Base-by-base conservation (phyloP, 30 jellyfish, hydroid and myxozoan genomes). In the Morbakka virulenta region DNA sequence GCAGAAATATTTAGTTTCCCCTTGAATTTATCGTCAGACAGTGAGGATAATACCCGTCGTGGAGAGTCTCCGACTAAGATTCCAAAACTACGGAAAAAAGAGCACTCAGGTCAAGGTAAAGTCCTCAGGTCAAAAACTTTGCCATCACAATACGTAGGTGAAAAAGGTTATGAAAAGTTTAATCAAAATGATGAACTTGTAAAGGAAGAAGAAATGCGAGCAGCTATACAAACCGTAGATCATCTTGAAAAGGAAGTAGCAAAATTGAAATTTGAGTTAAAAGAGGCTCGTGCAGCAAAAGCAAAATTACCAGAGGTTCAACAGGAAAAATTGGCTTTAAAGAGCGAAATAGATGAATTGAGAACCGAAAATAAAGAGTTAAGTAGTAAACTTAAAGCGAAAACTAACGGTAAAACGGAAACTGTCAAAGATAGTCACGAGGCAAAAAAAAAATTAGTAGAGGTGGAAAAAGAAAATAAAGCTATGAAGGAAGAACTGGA, bases 231-330 rank as follows among this genome's bases (percentile, higher is more conserved):
- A 50, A 36, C 84, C 31, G 80, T 83, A 2, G 95, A 83, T 24
- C 52, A 76, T 28, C 79, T 81, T 25, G 97, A 89, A 72, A 84
- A 69, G 50, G 97, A 89, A 68, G 71, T 41, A 47, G 96, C 77
- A 35, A 89, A 62, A n/a, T 28, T 89, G 79, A 50, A 69, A 53
- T 86, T 76, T 1, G 53, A 86, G 41, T 48, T 28, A 28, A 83
- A 76, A 17, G 88, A 77, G 62, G 36, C 35, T 47, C 36, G 88
- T 67, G 77, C 69, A 51, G 75, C 62, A 6, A 41, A 41, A 41
- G 57, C 57, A 41, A 41, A 17, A 41, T 9, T 41, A 6, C 17
- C 57, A 9, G 57, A 41, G 17, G 13, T 41, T 41, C 13, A 41
- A 17, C 57, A 17, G 13, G 57, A 41, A 17, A 41, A 41, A 6